phyloP scores from a whole-genome alignment of 2,113 vertebrate species.

The Todiramphus chloris region DNA sequence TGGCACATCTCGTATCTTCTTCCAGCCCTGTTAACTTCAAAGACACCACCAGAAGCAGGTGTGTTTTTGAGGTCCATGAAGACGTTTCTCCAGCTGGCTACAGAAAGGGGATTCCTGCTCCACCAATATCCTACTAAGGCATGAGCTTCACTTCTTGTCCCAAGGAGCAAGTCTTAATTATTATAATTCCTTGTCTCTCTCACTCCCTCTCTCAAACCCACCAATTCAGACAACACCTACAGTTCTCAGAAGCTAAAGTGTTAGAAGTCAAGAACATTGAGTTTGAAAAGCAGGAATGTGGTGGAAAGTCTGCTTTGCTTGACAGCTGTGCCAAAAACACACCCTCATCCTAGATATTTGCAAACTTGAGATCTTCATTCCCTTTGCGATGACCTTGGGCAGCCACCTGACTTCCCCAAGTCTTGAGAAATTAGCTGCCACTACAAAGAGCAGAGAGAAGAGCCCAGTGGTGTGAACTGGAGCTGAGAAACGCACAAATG shows the following conservation, averaged over 20 bases:
- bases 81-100: background rate
- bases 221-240: background rate
- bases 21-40: background rate
- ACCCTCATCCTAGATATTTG: background rate
- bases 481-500: background rate
- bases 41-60: background rate
- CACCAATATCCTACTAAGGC: background rate
- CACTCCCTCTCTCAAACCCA: background rate
- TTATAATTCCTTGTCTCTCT: background rate
- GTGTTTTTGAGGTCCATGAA: background rate
- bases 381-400: background rate
- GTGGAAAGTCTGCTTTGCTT: background rate
- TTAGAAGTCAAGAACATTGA: background rate
- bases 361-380: background rate
- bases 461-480: rapidly evolving
- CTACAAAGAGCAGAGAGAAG: background rate
- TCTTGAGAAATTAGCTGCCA: background rate
- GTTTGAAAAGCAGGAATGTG: background rate
- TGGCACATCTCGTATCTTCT: background rate
- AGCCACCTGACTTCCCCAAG: background rate
- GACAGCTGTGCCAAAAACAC: background rate
- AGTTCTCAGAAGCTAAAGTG: background rate
- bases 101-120: background rate
- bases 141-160: background rate
- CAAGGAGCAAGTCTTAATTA: background rate